phyloP scores from a whole-genome alignment of 2,888 invertebrate species.

The Tanytarsus gracilentus region DNA sequence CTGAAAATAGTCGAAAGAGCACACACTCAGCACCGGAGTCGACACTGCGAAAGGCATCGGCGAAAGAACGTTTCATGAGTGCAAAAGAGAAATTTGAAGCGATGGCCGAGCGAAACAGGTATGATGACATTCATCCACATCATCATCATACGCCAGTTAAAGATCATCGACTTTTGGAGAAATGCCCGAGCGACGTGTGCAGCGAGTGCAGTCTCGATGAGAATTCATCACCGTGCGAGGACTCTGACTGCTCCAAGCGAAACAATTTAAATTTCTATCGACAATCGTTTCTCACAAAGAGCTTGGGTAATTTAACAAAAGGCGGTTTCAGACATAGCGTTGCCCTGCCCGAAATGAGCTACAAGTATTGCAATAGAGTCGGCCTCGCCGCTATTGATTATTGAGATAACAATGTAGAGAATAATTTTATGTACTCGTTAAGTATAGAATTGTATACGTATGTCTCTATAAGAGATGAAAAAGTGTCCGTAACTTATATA shows the following conservation, averaged over 20 bases:
- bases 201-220: no score
- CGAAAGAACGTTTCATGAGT: slow-evolving; percentile 72
- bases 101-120: slow-evolving; percentile 67
- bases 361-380: slow-evolving; percentile 38
- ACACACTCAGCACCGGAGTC: slow-evolving; percentile 25
- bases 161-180: slow-evolving; percentile 25
- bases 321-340: slow-evolving; percentile 44
- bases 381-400: slow-evolving; percentile 39
- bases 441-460: no score
- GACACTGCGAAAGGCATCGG: slow-evolving; percentile 43
- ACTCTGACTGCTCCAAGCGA: no score
- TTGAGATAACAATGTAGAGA: no score
- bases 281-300: slow-evolving; percentile 33
- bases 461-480: no score
- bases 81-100: slow-evolving; percentile 79
- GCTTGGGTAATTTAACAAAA: slow-evolving; percentile 39
- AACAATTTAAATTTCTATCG: no score
- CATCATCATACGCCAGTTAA: background rate
- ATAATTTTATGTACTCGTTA: no score
- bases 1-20: no score
- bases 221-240: no score
- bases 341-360: slow-evolving; percentile 36
- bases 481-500: no score
- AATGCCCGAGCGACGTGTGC: slow-evolving; percentile 35
- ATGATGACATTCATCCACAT: slow-evolving; percentile 44